Evolutionary conservation across 2,888 invertebrate species (phyloP).

Genomic region (Pheosia gnoma): DNA sequence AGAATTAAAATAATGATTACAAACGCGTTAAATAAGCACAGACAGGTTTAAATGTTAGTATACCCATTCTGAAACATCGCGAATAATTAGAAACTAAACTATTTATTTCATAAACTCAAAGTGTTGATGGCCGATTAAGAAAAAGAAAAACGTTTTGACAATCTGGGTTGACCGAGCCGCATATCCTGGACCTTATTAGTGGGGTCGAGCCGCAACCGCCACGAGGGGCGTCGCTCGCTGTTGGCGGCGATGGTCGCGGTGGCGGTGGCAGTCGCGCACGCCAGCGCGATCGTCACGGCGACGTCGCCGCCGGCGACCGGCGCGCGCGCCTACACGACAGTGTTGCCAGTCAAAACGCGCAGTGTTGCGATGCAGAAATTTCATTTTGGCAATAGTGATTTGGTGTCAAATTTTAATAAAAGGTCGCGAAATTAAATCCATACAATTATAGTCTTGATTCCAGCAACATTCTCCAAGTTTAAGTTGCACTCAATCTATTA

Average conservation of each 20-base stretch:
- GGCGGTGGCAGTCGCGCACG: slow-evolving; percentile 73
- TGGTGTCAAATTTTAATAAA: no score
- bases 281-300: slow-evolving; percentile 70
- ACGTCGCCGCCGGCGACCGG: slow-evolving; percentile 56
- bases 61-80: no score
- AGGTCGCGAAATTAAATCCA: no score
- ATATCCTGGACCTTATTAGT: slow-evolving; percentile 90
- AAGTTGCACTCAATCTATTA: no score
- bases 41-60: no score
- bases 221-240: slow-evolving; percentile 93
- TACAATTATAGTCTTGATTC: no score
- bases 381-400: not conserved
- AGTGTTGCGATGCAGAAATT: not conserved
- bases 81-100: no score
- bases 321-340: slow-evolving; percentile 57
- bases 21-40: no score
- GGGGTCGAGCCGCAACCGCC: slow-evolving; percentile 95
- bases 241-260: slow-evolving; percentile 80
- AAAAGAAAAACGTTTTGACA: slow-evolving; percentile 36
- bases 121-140: slow-evolving; percentile 8
- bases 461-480: no score
- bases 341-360: slow-evolving; percentile 3
- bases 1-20: no score
- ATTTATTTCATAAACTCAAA: no score
- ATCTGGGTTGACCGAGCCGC: slow-evolving; percentile 24